phyloP scores from a whole-genome alignment of 2,797 vertebrate species.

The Crocidura indochinensis region DNA sequence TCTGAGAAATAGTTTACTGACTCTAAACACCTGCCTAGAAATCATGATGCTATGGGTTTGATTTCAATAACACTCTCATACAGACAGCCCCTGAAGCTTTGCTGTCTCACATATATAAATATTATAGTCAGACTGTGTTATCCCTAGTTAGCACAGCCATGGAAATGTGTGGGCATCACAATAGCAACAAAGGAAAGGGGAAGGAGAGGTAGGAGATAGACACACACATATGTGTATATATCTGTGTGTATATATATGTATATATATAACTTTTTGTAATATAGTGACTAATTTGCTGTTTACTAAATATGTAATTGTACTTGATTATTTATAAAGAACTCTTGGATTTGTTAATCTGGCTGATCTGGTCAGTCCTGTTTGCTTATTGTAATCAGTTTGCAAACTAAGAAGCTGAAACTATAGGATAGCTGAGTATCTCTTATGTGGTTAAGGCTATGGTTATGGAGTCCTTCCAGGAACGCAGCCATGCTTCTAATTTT shows the following conservation, averaged over 20 bases:
- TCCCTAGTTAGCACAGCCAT: too few relatives aligned
- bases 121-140: too few relatives aligned
- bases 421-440: background rate
- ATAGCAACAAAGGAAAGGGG: background rate
- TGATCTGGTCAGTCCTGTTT: slow-evolving; percentile 9
- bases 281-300: slow-evolving; percentile 5
- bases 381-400: background rate
- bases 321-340: background rate
- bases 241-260: background rate
- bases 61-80: too few relatives aligned
- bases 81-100: too few relatives aligned
- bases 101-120: too few relatives aligned
- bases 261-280: background rate
- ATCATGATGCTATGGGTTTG: too few relatives aligned
- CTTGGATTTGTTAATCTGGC: slow-evolving; percentile 27
- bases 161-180: too few relatives aligned
- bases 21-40: too few relatives aligned
- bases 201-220: background rate
- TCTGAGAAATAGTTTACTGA: too few relatives aligned
- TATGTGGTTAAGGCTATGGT: background rate
- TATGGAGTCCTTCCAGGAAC: background rate
- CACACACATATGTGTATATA: background rate
- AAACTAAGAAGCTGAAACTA: background rate
- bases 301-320: slow-evolving; percentile 12
- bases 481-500: background rate